A percentile compares a stretch with the other conserved stretches of the same genome.
Evolutionary conservation across 2,888 invertebrate genomes (phyloP).

Genomic region (Agrenia bidenticulata): DNA sequence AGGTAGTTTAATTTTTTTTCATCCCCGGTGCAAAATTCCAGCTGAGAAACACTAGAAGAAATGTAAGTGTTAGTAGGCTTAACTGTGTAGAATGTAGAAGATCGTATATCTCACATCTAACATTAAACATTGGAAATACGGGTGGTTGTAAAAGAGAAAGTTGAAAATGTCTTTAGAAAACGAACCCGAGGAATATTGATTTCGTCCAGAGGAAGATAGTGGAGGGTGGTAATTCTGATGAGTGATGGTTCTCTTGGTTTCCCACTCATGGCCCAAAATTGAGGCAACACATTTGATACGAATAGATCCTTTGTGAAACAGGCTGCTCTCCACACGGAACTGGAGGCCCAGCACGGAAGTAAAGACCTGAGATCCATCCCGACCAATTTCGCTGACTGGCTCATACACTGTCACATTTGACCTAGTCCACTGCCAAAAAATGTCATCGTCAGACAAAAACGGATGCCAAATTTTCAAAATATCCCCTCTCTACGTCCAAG

Average conservation of each 20-base stretch:
- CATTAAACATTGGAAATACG: background rate
- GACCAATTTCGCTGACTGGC: slow-evolving; percentile 10
- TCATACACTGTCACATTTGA: slow-evolving; percentile 19
- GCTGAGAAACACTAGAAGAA: too few relatives aligned
- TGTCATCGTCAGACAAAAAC: slow-evolving; percentile 13
- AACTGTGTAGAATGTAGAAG: background rate
- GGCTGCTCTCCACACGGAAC: background rate
- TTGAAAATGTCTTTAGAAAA: slow-evolving; percentile 1
- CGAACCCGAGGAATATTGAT: slow-evolving; percentile 10
- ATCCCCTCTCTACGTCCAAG: background rate
- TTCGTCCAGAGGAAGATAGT: background rate
- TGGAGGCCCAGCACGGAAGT: slow-evolving; percentile 16
- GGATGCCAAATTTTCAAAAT: slow-evolving; percentile 12
- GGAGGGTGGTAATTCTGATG: slow-evolving; percentile 20
- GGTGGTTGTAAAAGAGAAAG: background rate
- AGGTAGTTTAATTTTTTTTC: too few relatives aligned
- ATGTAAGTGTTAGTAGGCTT: background rate
- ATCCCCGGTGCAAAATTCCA: too few relatives aligned
- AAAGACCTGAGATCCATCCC: background rate
- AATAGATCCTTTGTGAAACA: slow-evolving; percentile 8
- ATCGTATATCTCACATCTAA: too few relatives aligned
- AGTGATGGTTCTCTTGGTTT: slow-evolving; percentile 9
- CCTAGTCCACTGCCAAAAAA: slow-evolving; percentile 19
- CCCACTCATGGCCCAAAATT: slow-evolving; percentile 12
- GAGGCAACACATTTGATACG: slow-evolving; percentile 16